Base-by-base conservation (phyloP, 2,113 vertebrate genomes). In the Carollia perspicillata region DNA sequence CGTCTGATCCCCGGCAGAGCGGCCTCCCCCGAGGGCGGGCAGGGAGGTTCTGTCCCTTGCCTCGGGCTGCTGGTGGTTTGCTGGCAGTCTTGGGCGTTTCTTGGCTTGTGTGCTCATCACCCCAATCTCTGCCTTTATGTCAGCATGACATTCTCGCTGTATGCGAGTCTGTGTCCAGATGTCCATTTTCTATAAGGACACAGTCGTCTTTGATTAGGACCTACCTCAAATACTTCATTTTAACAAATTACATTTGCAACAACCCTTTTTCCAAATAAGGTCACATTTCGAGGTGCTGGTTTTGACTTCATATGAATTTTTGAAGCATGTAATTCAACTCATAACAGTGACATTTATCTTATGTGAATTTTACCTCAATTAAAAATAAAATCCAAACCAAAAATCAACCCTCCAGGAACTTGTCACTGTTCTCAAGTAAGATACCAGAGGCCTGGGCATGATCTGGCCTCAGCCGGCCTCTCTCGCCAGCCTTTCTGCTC, bases 261-360 rank as follows among this genome's bases (percentile, higher is more conserved):
- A 53, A 58, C 42, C 42, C 35, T 78, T 0, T 89, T 92, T 84
- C 69, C 89, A 92, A 84, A 75, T 86, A 71, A 91, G 35, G 35
- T 75, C 37, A 22, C n/a, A 40, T 74, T 80, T 84, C 49, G 30
- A 71, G 44, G 37, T 84, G 2, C 33, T 71, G 78, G 58, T 65
- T 63, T 81, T 85, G 28, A 71, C 28, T 66, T 71, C 8, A 11
- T 69, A 23, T 17, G 58, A 44, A 53, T 40, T 95, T 95, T 49
- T 18, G 37, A 28, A 68, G 8, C n/a, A 28, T 3, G 5, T 30
- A 23, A 65, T 93, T 93, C 79, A 58, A 42, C 33, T 37, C 40
- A 10, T 47, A 42, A 55, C 8, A 33, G n/a, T 65, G 60, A 66
- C 37, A 68, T 90, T 74, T 58, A 47, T 28, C 16, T 77, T 72